Evolutionary conservation across 2,113 vertebrate genomes (phyloP).

Genomic region (Cinclus mexicanus): DNA sequence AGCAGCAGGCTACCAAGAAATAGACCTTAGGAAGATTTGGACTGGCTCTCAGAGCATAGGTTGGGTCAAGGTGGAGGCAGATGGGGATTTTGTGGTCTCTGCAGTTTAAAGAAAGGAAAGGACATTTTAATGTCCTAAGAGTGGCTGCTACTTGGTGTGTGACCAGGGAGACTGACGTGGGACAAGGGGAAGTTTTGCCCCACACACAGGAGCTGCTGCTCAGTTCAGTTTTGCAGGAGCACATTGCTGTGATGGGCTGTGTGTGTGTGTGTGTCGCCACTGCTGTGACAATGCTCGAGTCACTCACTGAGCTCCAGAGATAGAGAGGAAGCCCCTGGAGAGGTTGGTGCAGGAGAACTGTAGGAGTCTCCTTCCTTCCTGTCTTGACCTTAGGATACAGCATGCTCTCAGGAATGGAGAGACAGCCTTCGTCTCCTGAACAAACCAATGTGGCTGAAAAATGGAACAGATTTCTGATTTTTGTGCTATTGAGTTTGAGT

Average conservation of each 20-base stretch:
- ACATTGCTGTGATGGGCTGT: not conserved
- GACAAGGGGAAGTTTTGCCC: not conserved
- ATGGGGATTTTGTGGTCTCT: not conserved
- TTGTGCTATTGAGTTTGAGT: not conserved
- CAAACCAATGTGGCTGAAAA: not conserved
- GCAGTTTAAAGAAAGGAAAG: not conserved
- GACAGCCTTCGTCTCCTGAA: not conserved
- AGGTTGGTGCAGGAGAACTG: not conserved
- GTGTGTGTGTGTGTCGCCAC: not conserved
- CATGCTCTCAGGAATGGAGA: not conserved
- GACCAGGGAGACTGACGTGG: not conserved
- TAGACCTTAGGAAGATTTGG: not conserved
- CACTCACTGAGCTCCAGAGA: not conserved
- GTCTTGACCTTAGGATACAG: not conserved
- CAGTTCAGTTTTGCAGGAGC: not conserved
- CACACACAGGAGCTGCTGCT: not conserved
- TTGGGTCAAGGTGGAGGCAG: not conserved
- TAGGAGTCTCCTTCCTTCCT: slow-evolving; percentile 32
- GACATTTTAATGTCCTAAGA: not conserved
- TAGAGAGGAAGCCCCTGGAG: not conserved
- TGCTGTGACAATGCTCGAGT: not conserved
- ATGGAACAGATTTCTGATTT: not conserved
- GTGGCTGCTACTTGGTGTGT: not conserved
- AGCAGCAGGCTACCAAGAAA: not conserved
- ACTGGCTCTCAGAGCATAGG: not conserved